Evolutionary conservation across 2,113 vertebrate species (phyloP), one percentile per base, ranked within the genome.

Genomic region (Forbesichthys agassizii): DNA sequence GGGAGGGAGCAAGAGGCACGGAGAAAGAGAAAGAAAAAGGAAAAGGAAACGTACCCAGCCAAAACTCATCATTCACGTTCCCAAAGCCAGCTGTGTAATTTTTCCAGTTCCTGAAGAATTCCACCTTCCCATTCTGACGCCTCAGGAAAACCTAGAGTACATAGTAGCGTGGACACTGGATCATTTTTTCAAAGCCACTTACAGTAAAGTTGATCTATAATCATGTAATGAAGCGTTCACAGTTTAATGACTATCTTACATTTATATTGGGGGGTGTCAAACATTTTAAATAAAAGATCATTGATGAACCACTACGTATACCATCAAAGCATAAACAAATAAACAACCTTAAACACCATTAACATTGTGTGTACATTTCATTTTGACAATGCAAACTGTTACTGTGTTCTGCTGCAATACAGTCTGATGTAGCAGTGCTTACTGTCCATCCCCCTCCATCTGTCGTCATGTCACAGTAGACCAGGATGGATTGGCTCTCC

Each of bases 401-500:
- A 11, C 9, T 52, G 49, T 52, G 9, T 52, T 52, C 49, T 52
- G 13, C 11, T 3, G 3, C 49, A 12, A 12, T 1, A 52, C 13
- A 42, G 46, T 16, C 10, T 11, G 11, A 52, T 52, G 51, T 52
- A 52, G 27, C 51, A 52, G 51, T 14, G 14, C 96, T 96, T 86
- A 99, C 97, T 52, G 94, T 92, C 97, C 97, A 99, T 70, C 97
- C 97, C 0, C 97, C 97, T 0, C 95, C 95, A 0, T 98, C 97
- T 27, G 96, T 94, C 58, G 52, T 88, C 97, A 99, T 98, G 92
- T 99, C 97, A 0, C 97, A 99, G 92, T 93, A 98, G 20, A 96
- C 96, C 79, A 94, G 90, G 67, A 95, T 64, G 3, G 95, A 88
- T 82, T 95, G 95, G 20, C 89, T 81, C 69, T 93, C 93, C 65